phyloP scores from a whole-genome alignment of 1,140 invertebrate species.

The Drosophila jambulina region DNA sequence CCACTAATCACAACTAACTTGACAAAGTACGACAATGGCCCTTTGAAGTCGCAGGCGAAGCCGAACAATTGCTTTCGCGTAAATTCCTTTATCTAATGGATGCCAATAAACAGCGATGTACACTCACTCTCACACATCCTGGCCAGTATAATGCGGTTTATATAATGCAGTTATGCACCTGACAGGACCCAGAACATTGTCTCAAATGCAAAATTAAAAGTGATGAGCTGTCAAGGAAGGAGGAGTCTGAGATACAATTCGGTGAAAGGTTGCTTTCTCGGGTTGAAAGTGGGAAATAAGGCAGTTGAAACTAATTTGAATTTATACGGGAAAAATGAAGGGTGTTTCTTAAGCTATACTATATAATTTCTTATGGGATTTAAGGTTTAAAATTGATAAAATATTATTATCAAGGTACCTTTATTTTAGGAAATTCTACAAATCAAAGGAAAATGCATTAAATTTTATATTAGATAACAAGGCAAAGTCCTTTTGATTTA shows the following conservation, averaged over 20 bases:
- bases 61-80: constrained; percentile 60
- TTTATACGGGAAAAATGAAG: constrained; percentile 61
- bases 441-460: too few relatives aligned
- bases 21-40: constrained; percentile 37
- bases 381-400: neutral
- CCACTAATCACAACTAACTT: constrained; percentile 41
- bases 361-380: neutral
- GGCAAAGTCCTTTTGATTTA: neutral
- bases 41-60: constrained; percentile 37
- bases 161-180: constrained; percentile 62
- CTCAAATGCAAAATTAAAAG: constrained; percentile 74
- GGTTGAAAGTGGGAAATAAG: neutral
- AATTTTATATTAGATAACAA: neutral
- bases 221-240: constrained; percentile 53
- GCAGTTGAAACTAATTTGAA: constrained; percentile 70
- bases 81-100: constrained; percentile 80
- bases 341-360: constrained; percentile 8
- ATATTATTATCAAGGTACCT: neutral
- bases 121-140: constrained; percentile 8
- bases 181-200: constrained; percentile 73
- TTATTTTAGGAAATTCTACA: neutral
- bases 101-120: constrained; percentile 68
- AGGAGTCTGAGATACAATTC: neutral
- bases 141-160: constrained; percentile 31
- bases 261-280: neutral